Base-by-base conservation (phyloP, 2,113 vertebrate species). In the Pyrgilauda ruficollis region DNA sequence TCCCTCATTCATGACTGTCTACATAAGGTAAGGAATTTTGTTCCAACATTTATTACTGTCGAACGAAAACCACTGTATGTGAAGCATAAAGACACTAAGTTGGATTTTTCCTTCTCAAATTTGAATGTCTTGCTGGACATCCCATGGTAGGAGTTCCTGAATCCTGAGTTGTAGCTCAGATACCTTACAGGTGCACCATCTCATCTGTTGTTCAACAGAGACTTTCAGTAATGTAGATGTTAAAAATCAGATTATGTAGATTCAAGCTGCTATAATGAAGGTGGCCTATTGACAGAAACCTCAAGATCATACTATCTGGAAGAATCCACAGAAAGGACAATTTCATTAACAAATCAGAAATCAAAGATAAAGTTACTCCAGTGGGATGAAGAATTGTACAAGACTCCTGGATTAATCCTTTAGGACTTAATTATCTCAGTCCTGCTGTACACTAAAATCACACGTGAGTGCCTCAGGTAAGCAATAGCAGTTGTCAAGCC, bases 381-480 rank as follows among this genome's bases (percentile, higher is more conserved):
- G 39, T 18, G 74, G 56, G 39, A 84, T 47, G n/a, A 94, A 77
- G 31, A 92, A 50, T 55, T 90, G 22, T 56, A 28, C 37, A 70
- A 87, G 30, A 28, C 6, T 89, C 33, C 63, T 85, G 47, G 47
- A 61, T 75, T 62, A 89, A 77, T 85, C 70, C 64, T 78, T 80
- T 70, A 93, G 73, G 68, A 83, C 19, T 44, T 79, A 58, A 84
- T 89, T 87, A 63, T 69, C 63, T 76, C 30, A 31, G 13, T 87
- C 84, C 67, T 83, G 5, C 53, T 47, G 41, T 76, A 83, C 10
- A 15, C 24, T 63, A 49, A 64, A 59, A 64, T 35, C 53, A 30
- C 49, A 43, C 0, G 0, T 52, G 44, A 26, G 13, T 22, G 20
- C 6, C 21, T 78, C 50, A 1, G 4, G 43, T 77, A 76, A 76